Evolutionary conservation across 2,888 invertebrate species (phyloP).

Genomic region (Hermaeophaga mercurialis): DNA sequence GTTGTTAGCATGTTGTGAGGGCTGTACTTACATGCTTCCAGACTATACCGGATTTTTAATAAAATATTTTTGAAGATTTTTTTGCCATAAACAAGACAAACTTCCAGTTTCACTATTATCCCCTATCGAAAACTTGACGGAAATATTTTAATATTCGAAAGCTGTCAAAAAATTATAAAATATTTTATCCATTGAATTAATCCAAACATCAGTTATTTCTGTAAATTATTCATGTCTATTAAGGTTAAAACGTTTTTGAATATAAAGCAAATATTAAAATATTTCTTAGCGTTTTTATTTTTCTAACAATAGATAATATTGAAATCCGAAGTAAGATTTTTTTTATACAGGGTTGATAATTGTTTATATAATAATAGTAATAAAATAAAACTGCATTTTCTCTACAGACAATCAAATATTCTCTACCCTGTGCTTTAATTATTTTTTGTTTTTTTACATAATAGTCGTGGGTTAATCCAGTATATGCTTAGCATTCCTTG

Average conservation of each 20-base stretch:
- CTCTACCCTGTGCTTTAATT: neutral
- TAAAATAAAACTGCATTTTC: neutral
- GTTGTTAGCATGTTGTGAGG: constrained; percentile 62
- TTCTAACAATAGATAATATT: neutral
- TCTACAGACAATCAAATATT: too few relatives aligned
- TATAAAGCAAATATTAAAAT: too few relatives aligned
- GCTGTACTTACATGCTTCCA: constrained; percentile 30
- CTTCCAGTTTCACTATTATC: neutral
- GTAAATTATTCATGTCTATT: too few relatives aligned
- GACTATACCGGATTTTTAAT: constrained; percentile 21
- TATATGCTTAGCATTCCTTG: constrained; percentile 23
- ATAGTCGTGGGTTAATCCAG: constrained; percentile 4
- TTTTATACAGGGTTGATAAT: neutral
- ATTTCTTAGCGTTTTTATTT: neutral
- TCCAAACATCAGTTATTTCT: too few relatives aligned
- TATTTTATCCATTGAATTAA: too few relatives aligned
- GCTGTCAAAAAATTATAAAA: too few relatives aligned
- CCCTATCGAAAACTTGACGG: neutral
- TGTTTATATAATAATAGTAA: neutral
- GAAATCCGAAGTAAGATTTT: neutral
- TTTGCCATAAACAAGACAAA: neutral
- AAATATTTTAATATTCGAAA: neutral
- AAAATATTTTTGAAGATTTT: constrained; percentile 12
- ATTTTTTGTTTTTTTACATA: neutral
- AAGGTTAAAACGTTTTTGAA: too few relatives aligned